Conservation (phyloP, 2,888 invertebrate genomes). For the Tipula lateralis region DNA sequence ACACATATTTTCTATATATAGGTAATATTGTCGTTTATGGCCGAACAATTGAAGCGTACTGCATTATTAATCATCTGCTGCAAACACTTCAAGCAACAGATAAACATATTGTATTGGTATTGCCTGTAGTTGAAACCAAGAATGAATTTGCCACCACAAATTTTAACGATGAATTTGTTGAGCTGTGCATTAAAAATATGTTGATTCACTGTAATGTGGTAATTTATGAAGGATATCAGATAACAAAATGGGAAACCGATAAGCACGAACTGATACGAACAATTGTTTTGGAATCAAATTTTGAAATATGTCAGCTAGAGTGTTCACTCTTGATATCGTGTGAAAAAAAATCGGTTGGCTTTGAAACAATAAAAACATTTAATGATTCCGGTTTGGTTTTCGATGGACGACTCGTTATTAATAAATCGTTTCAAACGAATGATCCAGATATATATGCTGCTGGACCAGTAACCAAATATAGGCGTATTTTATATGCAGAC, state of each 20-base stretch:
- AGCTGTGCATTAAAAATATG: constrained; percentile 36
- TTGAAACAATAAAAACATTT: constrained; percentile 51
- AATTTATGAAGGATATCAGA: constrained; percentile 40
- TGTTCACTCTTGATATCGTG: constrained; percentile 44
- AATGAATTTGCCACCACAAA: constrained; percentile 37
- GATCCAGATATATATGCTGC: constrained; percentile 62
- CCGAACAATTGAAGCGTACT: constrained; percentile 50
- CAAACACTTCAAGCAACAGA: constrained; percentile 47
- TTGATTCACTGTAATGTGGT: constrained; percentile 39
- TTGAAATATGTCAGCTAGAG: constrained; percentile 36
- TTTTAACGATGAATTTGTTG: constrained; percentile 37
- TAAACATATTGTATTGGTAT: constrained; percentile 49
- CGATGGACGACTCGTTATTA: constrained; percentile 61
- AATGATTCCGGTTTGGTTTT: constrained; percentile 56
- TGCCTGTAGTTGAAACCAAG: constrained; percentile 37
- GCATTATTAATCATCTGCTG: constrained; percentile 50
- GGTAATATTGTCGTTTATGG: constrained; percentile 52
- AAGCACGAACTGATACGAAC: constrained; percentile 37
- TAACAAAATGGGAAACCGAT: constrained; percentile 42
- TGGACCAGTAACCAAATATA: constrained; percentile 61
- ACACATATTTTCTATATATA: too few species aligned
- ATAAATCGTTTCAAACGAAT: constrained; percentile 58
- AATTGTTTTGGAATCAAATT: constrained; percentile 40
- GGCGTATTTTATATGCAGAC: constrained; percentile 55
- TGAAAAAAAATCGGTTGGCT: constrained; percentile 39